Percentiles rank a stretch among this genome's conserved stretches.
Conservation (phyloP, 2,888 invertebrate species). For the Cosmorhoe ocellata region DNA sequence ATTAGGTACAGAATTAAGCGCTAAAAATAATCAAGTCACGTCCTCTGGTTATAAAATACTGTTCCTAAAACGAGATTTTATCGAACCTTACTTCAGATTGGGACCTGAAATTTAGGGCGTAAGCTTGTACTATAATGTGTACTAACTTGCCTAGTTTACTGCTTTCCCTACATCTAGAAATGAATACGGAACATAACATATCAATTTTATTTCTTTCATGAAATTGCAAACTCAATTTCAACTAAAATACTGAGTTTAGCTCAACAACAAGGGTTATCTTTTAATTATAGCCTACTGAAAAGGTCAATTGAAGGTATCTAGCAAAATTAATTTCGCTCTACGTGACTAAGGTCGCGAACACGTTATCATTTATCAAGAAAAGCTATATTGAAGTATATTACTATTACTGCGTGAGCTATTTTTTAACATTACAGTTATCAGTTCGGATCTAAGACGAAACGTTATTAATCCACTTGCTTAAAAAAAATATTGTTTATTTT, state of each 20-base stretch:
- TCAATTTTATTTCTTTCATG: no score
- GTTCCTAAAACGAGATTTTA: slow-evolving; percentile 4
- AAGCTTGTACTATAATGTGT: not conserved
- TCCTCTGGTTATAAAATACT: slow-evolving; percentile 6
- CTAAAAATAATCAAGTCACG: slow-evolving; percentile 8
- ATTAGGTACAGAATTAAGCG: not conserved
- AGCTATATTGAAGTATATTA: not conserved
- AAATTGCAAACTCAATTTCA: not conserved
- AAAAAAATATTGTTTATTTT: no score
- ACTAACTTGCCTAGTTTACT: not conserved
- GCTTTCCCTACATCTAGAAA: not conserved
- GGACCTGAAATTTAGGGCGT: not conserved
- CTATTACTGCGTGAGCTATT: not conserved
- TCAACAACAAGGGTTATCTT: slow-evolving; percentile 6
- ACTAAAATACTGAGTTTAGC: not conserved
- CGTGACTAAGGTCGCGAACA: slow-evolving; percentile 13
- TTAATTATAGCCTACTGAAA: slow-evolving; percentile 22
- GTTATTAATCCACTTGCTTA: no score
- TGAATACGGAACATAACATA: not conserved
- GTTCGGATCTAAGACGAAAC: no score
- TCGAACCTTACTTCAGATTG: slow-evolving; percentile 1
- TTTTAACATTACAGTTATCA: no score
- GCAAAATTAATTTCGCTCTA: slow-evolving; percentile 22
- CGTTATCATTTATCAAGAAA: slow-evolving; percentile 13
- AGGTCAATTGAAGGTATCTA: slow-evolving; percentile 20